phyloP scores from a whole-genome alignment of 2,888 invertebrate genomes.

The Eulithis testata region DNA sequence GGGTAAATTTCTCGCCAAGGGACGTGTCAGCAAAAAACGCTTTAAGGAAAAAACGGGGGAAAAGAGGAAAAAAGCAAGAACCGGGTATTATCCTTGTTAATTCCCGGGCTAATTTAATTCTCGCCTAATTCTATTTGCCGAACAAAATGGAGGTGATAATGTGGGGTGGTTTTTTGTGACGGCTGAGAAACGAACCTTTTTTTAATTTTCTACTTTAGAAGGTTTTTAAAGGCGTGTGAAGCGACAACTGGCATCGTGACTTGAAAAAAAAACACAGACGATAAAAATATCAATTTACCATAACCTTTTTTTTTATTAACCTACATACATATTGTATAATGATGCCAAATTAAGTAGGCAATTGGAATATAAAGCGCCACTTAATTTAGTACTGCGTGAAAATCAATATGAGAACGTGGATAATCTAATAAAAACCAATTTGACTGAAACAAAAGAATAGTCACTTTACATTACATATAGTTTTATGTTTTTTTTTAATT shows the following conservation, averaged over 20 bases:
- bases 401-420: too few relatives aligned
- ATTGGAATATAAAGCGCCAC: too few relatives aligned
- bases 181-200: slow-evolving; percentile 57
- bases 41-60: slow-evolving; percentile 64
- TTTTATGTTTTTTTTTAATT: too few relatives aligned
- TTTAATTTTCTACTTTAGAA: slow-evolving; percentile 59
- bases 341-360: too few relatives aligned
- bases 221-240: slow-evolving; percentile 67
- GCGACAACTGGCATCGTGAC: slow-evolving; percentile 46
- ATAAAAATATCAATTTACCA: too few relatives aligned
- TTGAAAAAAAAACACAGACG: slow-evolving; percentile 18
- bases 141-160: slow-evolving; percentile 82
- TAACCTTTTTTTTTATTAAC: too few relatives aligned
- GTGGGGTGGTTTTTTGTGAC: slow-evolving; percentile 73
- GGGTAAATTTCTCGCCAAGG: slow-evolving; percentile 43
- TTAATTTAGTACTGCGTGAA: too few relatives aligned
- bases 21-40: slow-evolving; percentile 50
- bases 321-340: too few relatives aligned
- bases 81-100: slow-evolving; percentile 83
- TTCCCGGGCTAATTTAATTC: slow-evolving; percentile 82
- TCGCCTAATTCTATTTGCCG: slow-evolving; percentile 83
- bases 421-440: too few relatives aligned
- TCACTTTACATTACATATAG: too few relatives aligned
- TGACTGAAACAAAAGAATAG: too few relatives aligned
- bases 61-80: slow-evolving; percentile 73